Evolutionary conservation across 2,888 invertebrate genomes (phyloP), one percentile per base, ranked within the genome.

Genomic region (Lasius fuliginosus): DNA sequence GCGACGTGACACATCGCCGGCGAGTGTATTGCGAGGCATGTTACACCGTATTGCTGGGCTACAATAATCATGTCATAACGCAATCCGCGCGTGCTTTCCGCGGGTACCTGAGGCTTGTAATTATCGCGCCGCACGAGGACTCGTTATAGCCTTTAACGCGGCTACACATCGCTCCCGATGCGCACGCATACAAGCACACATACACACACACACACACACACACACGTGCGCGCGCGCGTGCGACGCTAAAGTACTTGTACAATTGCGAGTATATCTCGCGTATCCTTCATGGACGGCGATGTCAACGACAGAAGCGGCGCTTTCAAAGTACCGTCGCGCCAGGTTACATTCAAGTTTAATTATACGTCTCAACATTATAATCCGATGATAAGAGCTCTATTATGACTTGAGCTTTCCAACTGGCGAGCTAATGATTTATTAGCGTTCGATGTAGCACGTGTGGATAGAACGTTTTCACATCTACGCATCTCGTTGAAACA

Each of bases 1-100:
- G 90, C 91, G 90, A 91, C 88, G 92, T 94, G 94, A 94, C 92
- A 92, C 92, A 94, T 94, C 92, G 92, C 93, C 87, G 76, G 85
- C 87, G 92, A 92, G 92, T 92, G 92, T 93, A 94, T 94, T 92
- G 92, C 92, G 92, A 91, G 88, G 83, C 60, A 84, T 86, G 88
- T 87, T 87, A 87, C 85, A 77, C 82, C 86, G 83, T 88, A 89
- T 85, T 86, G 90, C 84, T 71, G 81, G 86, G 76, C 87, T 84
- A 86, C 87, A 92, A 92, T 92, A 90, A 92, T 92, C 89, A 90
- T 90, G 92, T 90, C 92, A 90, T 92, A 93, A 91, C 89, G 90
- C 92, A 91, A 92, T 92, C 91, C 92, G 86, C 85, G 88, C 89
- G 89, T 90, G 89, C 90, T 90, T 92, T 86, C 89, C 85, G 82